Base-by-base conservation (phyloP, 1,140 invertebrate species). In the Planococcus citri region DNA sequence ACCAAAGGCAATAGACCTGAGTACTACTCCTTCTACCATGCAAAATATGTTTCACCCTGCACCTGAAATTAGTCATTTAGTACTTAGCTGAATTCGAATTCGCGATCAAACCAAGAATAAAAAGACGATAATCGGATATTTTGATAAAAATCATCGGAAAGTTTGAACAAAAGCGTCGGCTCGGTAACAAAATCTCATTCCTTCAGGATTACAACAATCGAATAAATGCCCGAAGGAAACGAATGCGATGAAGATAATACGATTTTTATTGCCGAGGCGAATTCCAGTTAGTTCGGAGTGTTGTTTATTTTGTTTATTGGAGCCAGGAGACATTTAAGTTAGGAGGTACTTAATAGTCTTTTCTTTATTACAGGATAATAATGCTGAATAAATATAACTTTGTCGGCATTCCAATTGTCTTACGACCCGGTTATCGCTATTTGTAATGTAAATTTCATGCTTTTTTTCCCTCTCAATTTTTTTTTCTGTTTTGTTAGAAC, bases 201-300 rank as follows among this genome's bases (percentile, higher is more conserved):
- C 41, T 51, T 51, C 41, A 51, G 41, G 41, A 51, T 51, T 51
- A 51, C 41, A 25, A 64, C 25, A 25, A 64, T 64, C 60, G 60
- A 64, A 64, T 64, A 25, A 58, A 58, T 58, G 20, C 60, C 60
- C 60, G 60, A 64, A 64, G 60, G 60, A 64, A 64, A 64, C 60
- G 25, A 64, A 64, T 64, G 60, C 60, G 60, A 64, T 64, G 60
- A 25, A 64, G 60, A 64, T 64, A 64, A 64, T 64, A 24, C 60
- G 25, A 64, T 64, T 64, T 64, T 64, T 64, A 64, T 64, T 64
- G 60, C 60, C 60, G 60, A 64, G 60, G 60, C 60, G 60, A 64
- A 25, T 64, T 64, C 60, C 60, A 64, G 22, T 64, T 64, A 25
- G 60, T 64, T 64, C 20, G 21, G 22, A 27, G 60, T 64, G 60